A percentile compares a stretch with the other conserved stretches of the same genome.
Evolutionary conservation across 2,113 vertebrate species (phyloP).

Genomic region (Rallus limicola): DNA sequence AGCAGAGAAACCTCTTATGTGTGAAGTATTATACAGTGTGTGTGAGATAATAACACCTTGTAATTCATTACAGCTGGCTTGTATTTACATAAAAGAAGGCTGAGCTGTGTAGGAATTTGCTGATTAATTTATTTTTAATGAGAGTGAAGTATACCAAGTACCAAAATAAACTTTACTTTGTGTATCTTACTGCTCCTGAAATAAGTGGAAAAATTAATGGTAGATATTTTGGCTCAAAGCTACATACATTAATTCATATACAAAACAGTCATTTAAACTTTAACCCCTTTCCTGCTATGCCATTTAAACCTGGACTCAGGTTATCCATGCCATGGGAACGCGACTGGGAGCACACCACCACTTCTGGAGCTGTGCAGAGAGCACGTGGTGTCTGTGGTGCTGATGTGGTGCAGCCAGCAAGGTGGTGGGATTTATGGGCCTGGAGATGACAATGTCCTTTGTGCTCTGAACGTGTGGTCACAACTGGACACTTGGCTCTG

Average conservation of each 20-base stretch:
- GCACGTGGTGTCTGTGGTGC: accelerated
- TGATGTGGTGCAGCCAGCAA: neutral
- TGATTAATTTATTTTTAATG: slow-evolving; percentile 90
- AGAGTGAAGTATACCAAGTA: slow-evolving; percentile 80
- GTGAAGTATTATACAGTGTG: slow-evolving; percentile 74
- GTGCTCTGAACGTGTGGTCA: neutral
- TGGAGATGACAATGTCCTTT: neutral
- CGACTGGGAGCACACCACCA: neutral
- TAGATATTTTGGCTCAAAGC: slow-evolving; percentile 80
- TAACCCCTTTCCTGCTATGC: slow-evolving; percentile 73
- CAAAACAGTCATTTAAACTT: slow-evolving; percentile 78
- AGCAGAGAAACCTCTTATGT: slow-evolving; percentile 81
- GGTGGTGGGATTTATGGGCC: neutral
- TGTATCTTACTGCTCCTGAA: slow-evolving; percentile 83
- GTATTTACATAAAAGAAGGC: slow-evolving; percentile 84
- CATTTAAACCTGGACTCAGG: neutral
- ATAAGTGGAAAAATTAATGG: slow-evolving; percentile 87
- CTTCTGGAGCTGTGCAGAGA: neutral
- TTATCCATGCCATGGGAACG: slow-evolving; percentile 19
- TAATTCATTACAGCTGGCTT: slow-evolving; percentile 85
- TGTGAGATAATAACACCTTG: slow-evolving; percentile 84
- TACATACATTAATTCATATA: slow-evolving; percentile 80
- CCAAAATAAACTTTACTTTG: slow-evolving; percentile 86
- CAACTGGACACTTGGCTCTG: neutral
- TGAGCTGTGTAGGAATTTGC: slow-evolving; percentile 83